Evolutionary conservation across 2,888 invertebrate genomes (phyloP), one percentile per base, ranked within the genome.

Genomic region (Urechis unicinctus): DNA sequence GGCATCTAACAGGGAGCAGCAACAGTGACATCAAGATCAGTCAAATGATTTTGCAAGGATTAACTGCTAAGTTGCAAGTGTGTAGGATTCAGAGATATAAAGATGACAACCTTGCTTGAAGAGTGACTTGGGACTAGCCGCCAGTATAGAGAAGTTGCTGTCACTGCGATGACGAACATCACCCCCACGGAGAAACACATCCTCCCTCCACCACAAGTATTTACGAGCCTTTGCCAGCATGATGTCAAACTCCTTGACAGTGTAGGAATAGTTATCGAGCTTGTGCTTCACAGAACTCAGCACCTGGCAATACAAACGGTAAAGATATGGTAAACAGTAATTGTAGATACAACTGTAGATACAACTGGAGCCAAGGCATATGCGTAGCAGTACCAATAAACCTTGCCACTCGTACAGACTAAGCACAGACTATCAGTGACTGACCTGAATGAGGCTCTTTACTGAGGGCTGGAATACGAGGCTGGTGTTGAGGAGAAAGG

Each of bases 391-490:
- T n/a, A n/a, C n/a, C n/a, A n/a, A n/a, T n/a, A n/a, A n/a, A n/a
- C n/a, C n/a, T n/a, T n/a, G n/a, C n/a, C n/a, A n/a, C n/a, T n/a
- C n/a, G n/a, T n/a, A n/a, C n/a, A n/a, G n/a, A n/a, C 17, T 17
- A 36, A 36, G 17, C 9, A 36, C 36, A 17, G 9, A 36, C 9
- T 17, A 36, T 36, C 17, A 13, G 9, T 13, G 13, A 21, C 36
- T 30, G 28, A 91, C 93, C 85, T 93, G 93, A 78, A 88, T 88
- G 61, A 95, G 82, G 2, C 91, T 92, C 73, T 90, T 89, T 73
- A 94, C 88, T 71, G 89, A 89, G 1, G 93, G 92, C 75, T 92
- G 91, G 71, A 92, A 85, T 65, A 89, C 87, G 66, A 86, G 84
- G 75, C 86, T 86, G 59, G 90, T 87, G 70, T 91, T 90, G 60